phyloP scores from a whole-genome alignment of 2,797 vertebrate genomes.

The Sebastes iracundus region DNA sequence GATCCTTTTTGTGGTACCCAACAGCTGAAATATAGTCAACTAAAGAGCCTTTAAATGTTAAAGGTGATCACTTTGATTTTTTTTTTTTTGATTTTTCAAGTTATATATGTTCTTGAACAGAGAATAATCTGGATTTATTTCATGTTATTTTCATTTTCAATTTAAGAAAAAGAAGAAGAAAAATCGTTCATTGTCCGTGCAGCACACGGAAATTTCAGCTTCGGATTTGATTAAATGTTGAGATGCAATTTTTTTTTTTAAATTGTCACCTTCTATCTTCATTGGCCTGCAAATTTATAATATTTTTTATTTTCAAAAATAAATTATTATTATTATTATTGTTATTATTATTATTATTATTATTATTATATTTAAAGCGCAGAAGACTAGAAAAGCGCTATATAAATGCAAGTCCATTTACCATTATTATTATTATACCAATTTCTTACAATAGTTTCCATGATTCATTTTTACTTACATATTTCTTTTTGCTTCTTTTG shows the following conservation, averaged over 20 bases:
- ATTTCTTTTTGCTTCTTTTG: background rate
- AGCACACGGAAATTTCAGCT: background rate
- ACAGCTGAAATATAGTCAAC: background rate
- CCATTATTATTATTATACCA: background rate
- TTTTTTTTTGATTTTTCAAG: accelerated
- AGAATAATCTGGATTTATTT: background rate
- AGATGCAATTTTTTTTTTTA: too few relatives aligned
- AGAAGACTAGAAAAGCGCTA: too few relatives aligned
- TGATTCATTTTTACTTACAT: background rate
- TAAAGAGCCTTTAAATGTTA: background rate
- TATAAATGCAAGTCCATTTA: too few relatives aligned
- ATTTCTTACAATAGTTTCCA: background rate
- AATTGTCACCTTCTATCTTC: background rate
- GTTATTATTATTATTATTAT: too few relatives aligned
- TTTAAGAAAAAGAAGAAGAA: background rate
- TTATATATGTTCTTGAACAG: background rate
- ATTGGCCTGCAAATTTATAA: background rate
- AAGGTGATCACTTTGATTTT: background rate
- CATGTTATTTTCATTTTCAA: background rate
- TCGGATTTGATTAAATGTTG: background rate
- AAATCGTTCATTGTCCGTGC: background rate
- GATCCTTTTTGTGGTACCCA: background rate
- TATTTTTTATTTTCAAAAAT: background rate
- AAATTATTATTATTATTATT: too few relatives aligned
- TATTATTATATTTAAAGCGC: background rate